A percentile compares a stretch with the other conserved stretches of the same genome.
phyloP scores from a whole-genome alignment of 1,140 invertebrate species.

The Frieseomelitta varia region DNA sequence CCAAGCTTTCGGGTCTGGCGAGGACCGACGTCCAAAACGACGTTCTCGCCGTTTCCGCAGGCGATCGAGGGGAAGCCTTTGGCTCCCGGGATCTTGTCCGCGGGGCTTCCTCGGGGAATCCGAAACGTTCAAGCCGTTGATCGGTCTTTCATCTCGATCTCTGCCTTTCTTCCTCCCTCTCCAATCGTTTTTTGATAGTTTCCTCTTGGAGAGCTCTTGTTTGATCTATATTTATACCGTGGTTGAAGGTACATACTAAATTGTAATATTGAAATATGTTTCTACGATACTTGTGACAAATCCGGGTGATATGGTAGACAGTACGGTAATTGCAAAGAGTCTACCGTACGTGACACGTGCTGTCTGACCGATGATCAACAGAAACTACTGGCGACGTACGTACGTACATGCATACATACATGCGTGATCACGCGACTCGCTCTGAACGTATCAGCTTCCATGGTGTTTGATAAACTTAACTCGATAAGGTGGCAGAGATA shows the following conservation, averaged over 20 bases:
- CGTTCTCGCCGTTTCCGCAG: slow-evolving; percentile 15
- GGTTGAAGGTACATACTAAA: too few species aligned
- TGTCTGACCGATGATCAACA: too few species aligned
- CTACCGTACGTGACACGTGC: too few species aligned
- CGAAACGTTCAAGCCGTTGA: slow-evolving; percentile 57
- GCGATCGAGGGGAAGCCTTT: slow-evolving; percentile 36
- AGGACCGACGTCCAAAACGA: slow-evolving; percentile 38
- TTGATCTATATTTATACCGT: not conserved
- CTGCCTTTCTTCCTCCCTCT: not conserved
- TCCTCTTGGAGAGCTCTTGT: not conserved
- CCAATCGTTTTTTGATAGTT: not conserved
- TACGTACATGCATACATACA: too few species aligned
- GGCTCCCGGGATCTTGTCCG: slow-evolving; percentile 49
- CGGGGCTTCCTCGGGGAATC: slow-evolving; percentile 55
- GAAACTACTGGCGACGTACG: too few species aligned
- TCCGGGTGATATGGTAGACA: too few species aligned
- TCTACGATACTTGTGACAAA: too few species aligned
- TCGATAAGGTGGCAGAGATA: not conserved
- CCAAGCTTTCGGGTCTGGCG: not conserved
- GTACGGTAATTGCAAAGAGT: too few species aligned
- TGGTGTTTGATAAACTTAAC: too few species aligned
- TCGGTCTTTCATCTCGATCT: slow-evolving; percentile 49
- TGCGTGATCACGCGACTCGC: too few species aligned
- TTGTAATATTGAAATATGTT: too few species aligned
- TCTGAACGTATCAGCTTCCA: too few species aligned